Conservation (phyloP, 2,113 vertebrate species). For the Tupaia tana region DNA sequence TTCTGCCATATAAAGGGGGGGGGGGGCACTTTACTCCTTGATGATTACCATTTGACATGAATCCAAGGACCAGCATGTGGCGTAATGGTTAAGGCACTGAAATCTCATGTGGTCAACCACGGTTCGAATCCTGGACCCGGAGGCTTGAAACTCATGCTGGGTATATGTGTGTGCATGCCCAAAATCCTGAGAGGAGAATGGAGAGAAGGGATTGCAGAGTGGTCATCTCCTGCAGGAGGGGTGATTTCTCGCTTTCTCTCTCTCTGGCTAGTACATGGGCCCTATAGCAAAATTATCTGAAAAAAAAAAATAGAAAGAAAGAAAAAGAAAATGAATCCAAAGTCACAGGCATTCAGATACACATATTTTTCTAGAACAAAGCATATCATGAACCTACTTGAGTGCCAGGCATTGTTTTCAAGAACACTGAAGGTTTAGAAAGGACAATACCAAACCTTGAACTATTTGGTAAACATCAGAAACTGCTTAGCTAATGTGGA, state of each 20-base stretch:
- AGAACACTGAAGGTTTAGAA: not conserved
- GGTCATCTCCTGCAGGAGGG: no score
- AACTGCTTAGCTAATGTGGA: not conserved
- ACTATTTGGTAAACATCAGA: constrained; percentile 36
- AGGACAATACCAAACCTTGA: not conserved
- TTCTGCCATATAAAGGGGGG: not conserved
- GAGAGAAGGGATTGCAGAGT: no score
- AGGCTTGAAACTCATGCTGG: no score
- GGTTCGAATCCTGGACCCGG: no score
- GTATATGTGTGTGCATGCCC: no score
- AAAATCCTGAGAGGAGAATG: no score
- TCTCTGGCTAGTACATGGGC: no score
- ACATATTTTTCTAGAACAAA: not conserved
- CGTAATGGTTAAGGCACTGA: no score
- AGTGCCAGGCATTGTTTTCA: not conserved
- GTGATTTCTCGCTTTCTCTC: no score
- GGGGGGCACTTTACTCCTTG: not conserved
- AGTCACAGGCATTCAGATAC: not conserved
- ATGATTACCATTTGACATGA: not conserved
- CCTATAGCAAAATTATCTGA: no score
- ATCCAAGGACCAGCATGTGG: not conserved
- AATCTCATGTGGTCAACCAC: no score
- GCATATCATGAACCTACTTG: not conserved
- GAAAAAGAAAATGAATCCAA: not conserved
- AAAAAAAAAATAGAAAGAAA: no score